Evolutionary conservation across 2,888 invertebrate species (phyloP).

Genomic region (Sipha maydis): DNA sequence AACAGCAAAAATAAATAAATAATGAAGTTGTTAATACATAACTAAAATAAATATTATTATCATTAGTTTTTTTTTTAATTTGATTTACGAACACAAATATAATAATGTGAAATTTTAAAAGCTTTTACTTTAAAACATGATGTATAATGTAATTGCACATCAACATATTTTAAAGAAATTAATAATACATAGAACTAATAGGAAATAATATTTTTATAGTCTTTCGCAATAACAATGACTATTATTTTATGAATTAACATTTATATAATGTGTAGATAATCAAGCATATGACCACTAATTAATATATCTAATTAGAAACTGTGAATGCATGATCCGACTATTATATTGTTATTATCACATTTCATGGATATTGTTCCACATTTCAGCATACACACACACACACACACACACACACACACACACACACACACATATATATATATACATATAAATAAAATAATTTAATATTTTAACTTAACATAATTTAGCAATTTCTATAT

Average conservation of each 20-base stretch:
- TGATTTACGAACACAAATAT: no score
- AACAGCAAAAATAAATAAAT: no score
- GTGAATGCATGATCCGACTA: slow-evolving; percentile 11
- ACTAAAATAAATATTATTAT: neutral
- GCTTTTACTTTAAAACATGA: neutral
- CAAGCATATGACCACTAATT: slow-evolving; percentile 32
- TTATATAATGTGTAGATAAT: slow-evolving; percentile 6
- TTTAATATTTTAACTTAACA: neutral
- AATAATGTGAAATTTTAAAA: no score
- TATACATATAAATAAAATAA: no score
- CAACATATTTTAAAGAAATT: neutral
- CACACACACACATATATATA: no score
- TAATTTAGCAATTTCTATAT: neutral
- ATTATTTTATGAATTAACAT: slow-evolving; percentile 10
- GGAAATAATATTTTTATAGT: slow-evolving; percentile 16
- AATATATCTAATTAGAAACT: slow-evolving; percentile 36
- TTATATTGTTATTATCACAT: neutral
- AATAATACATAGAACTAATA: slow-evolving; percentile 3
- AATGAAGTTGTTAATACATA: neutral
- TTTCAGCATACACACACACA: neutral
- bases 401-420: no score
- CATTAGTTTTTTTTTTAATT: no score
- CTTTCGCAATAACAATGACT: slow-evolving; percentile 15
- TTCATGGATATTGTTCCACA: neutral
- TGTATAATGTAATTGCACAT: neutral